phyloP scores from a whole-genome alignment of 2,113 vertebrate species.

The Glaucidium brasilianum region DNA sequence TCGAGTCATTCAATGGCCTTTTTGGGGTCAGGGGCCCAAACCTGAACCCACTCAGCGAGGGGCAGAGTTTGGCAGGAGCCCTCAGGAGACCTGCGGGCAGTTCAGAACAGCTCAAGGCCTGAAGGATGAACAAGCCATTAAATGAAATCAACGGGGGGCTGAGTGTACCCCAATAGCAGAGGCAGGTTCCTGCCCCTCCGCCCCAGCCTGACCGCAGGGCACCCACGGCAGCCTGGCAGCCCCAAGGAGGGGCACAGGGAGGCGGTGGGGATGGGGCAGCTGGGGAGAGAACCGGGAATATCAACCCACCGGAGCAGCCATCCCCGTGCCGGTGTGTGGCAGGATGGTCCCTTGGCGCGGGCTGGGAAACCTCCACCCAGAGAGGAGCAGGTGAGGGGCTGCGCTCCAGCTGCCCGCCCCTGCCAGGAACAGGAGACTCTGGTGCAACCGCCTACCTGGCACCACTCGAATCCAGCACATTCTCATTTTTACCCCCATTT shows the following conservation, averaged over 20 bases:
- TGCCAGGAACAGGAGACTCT: background rate
- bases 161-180: background rate
- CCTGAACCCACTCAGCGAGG: too few species aligned
- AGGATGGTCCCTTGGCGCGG: background rate
- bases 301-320: background rate
- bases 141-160: background rate
- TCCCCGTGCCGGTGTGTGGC: fast-evolving
- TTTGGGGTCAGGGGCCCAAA: too few species aligned
- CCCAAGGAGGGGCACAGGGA: fast-evolving
- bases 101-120: too few species aligned
- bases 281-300: background rate
- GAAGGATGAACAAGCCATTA: background rate
- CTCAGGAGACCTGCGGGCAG: too few species aligned
- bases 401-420: too few species aligned
- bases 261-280: background rate
- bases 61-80: too few species aligned
- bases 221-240: background rate
- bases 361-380: background rate
- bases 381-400: background rate
- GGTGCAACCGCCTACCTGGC: fast-evolving
- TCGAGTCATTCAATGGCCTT: too few species aligned
- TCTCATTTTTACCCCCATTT: fast-evolving
- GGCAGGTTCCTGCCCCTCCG: too few species aligned
- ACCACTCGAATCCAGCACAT: background rate
- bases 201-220: background rate